Evolutionary conservation across 2,888 invertebrate genomes (phyloP).

Genomic region (Dynastes maya): DNA sequence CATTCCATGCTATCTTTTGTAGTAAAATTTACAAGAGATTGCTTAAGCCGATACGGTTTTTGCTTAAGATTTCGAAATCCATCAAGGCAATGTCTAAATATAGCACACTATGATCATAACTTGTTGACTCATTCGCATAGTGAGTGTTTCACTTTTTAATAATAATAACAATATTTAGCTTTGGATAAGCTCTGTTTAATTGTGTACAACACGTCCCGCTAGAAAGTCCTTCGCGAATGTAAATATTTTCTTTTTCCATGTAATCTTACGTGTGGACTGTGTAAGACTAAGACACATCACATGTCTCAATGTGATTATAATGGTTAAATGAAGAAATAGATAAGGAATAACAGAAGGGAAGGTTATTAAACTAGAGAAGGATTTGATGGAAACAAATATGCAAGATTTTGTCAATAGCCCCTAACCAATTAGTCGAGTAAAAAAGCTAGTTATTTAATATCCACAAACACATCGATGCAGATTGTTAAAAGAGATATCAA

Average conservation of each 20-base stretch:
- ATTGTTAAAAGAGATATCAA: too few species aligned
- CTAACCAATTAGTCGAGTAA: too few species aligned
- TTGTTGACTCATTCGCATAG: background rate
- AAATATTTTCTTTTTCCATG: background rate
- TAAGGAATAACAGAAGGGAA: background rate
- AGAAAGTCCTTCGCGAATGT: background rate
- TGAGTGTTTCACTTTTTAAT: constrained; percentile 4
- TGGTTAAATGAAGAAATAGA: background rate
- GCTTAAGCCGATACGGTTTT: background rate
- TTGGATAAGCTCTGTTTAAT: background rate
- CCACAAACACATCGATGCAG: too few species aligned
- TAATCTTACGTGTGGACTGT: background rate
- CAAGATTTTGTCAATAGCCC: too few species aligned
- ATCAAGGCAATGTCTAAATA: constrained; percentile 12
- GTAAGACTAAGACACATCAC: background rate
- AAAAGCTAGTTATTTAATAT: too few species aligned
- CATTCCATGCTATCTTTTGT: background rate
- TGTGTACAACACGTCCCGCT: background rate
- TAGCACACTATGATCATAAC: background rate
- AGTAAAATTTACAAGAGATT: background rate
- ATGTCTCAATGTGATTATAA: background rate
- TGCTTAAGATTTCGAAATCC: background rate
- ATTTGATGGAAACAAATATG: too few species aligned
- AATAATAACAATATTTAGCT: background rate
- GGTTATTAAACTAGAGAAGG: too few species aligned